Evolutionary conservation across 1,140 invertebrate genomes (phyloP).

Genomic region (Thereuonema tuberculata): DNA sequence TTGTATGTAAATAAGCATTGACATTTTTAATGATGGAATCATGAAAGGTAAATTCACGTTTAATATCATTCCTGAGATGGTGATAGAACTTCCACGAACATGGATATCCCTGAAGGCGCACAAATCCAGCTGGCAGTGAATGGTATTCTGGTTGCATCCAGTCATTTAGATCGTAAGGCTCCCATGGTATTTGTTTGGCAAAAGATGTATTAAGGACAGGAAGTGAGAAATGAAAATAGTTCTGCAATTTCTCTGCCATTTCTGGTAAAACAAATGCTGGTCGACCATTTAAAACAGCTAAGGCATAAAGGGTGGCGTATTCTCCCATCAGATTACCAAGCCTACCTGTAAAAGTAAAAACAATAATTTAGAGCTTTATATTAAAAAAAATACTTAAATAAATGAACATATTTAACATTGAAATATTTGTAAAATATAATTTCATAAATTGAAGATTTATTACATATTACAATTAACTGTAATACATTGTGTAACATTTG

Average conservation of each 20-base stretch:
- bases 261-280: conserved; percentile 40
- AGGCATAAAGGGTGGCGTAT: conserved; percentile 45
- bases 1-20: background rate
- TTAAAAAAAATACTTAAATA: too few relatives aligned
- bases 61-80: conserved; percentile 3
- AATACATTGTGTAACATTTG: too few relatives aligned
- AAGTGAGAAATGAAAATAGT: background rate
- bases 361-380: background rate
- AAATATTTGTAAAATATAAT: too few relatives aligned
- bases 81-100: conserved; percentile 9
- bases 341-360: conserved; percentile 27
- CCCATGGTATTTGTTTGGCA: background rate
- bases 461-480: too few relatives aligned
- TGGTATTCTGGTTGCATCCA: background rate
- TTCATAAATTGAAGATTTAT: too few relatives aligned
- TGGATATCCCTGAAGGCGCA: background rate
- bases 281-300: conserved; percentile 39
- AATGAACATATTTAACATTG: too few relatives aligned
- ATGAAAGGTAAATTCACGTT: conserved; percentile 3
- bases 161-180: background rate
- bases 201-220: background rate
- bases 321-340: conserved; percentile 51
- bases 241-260: background rate
- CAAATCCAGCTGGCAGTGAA: background rate
- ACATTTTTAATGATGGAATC: background rate